Evolutionary conservation across 2,113 vertebrate species (phyloP), one percentile per base, ranked within the genome.

Genomic region (Xiphias gladius): DNA sequence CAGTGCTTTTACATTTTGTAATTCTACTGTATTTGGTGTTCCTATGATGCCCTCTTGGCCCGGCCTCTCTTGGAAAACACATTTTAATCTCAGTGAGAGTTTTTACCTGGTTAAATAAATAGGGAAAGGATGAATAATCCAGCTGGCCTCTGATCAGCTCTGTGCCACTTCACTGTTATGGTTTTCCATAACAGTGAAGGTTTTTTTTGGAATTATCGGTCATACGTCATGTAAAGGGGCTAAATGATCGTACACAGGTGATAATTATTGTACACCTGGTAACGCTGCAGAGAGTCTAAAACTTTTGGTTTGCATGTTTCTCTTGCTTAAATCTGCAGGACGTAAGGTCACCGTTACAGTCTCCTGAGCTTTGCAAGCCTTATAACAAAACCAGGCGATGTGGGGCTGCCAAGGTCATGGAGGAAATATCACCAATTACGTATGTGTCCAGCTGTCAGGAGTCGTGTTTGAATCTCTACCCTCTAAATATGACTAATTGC

Each of bases 401-500:
- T 26, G 1, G 32, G 43, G 67, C 57, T 79, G 77, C 86, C 87
- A 85, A 90, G 88, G 91, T 91, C 86, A 69, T 10, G 65, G 69
- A 76, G 68, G 70, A 87, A 50, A 79, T 58, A 70, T 76, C 66
- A 54, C 19, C 72, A 59, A 43, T 82, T 78, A 86, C 72, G 77
- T 69, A 76, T 7, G 65, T 22, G 71, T 65, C 76, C 83, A 67
- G 79, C 61, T 35, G 74, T 41, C 58, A 30, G 71, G 76, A 32
- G 0, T 30, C 28, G 5, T 68, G 87, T 78, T 22, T 63, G 50
- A 75, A 87, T 62, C 71, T 55, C 82, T 54, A 10, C 80, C 72
- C 76, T 84, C 88, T 90, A 91, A 92, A 93, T 87, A 70, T 83
- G 81, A 91, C 92, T 93, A 94, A 93, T 91, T 86, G 75, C 54